These are phyloP conservation scores for Prionailurus viverrinus DNA, from an alignment of 2,113 vertebrate species.

Conservation along the genomic window DNA sequence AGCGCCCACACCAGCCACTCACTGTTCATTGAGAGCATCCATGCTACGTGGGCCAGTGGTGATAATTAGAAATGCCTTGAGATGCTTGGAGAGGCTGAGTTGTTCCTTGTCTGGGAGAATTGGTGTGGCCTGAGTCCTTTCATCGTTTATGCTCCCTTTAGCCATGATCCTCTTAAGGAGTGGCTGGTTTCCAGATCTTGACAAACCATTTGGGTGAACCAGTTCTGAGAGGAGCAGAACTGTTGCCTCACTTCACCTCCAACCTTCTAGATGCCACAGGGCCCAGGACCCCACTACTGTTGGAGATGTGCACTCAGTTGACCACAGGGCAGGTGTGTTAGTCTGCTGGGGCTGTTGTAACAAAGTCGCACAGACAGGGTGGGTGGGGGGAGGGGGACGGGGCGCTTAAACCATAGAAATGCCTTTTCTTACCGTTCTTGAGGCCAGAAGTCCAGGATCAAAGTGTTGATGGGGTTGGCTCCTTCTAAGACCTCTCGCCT, in stretches of 20 bases:
- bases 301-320: not conserved
- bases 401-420: not conserved
- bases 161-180: not conserved
- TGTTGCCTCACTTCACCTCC: not conserved
- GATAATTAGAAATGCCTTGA: not conserved
- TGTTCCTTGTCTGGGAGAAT: not conserved
- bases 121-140: not conserved
- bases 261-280: not conserved
- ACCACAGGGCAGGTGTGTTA: not conserved
- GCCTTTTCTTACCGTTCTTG: not conserved
- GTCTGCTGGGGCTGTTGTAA: not conserved
- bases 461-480: not conserved
- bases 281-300: rapidly evolving
- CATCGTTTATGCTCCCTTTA: not conserved
- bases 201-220: not conserved
- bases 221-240: not conserved
- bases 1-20: not conserved
- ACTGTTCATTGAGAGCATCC: too few relatives aligned
- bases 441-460: not conserved
- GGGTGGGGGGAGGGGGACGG: too few relatives aligned
- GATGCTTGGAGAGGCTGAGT: not conserved
- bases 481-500: not conserved
- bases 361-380: not conserved
- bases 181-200: not conserved
- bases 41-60: not conserved